These are phyloP conservation scores for Platichthys stellatus DNA, from an alignment of 2,113 vertebrate species.

Conservation along the genomic window DNA sequence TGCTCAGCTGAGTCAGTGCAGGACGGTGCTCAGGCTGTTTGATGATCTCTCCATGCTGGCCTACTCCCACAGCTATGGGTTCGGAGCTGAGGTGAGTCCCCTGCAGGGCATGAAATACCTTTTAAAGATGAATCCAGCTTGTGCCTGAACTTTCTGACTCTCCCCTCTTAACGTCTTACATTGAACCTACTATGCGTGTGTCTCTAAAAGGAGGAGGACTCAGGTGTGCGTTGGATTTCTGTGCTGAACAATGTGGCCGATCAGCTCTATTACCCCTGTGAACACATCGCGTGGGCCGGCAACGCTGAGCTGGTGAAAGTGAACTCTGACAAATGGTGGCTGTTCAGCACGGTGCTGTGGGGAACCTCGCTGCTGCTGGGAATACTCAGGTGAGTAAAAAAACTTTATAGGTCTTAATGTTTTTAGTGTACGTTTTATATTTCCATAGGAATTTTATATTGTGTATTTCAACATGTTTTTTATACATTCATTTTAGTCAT, in stretches of 20 bases:
- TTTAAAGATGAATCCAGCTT: too few relatives aligned
- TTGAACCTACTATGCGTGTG: not conserved
- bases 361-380: conserved; percentile 87
- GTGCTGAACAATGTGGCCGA: conserved; percentile 89
- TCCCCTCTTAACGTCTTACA: too few relatives aligned
- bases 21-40: conserved; percentile 90
- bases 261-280: conserved; percentile 97
- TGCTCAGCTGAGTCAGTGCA: conserved; percentile 89
- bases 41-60: conserved; percentile 91
- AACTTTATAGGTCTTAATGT: too few relatives aligned
- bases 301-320: conserved; percentile 83
- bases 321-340: conserved; percentile 89
- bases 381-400: conserved; percentile 82
- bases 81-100: conserved; percentile 85
- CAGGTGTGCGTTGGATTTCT: conserved; percentile 84
- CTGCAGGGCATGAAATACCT: too few relatives aligned
- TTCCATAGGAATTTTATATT: too few relatives aligned
- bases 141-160: too few relatives aligned
- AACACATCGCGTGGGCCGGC: conserved; percentile 94
- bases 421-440: too few relatives aligned
- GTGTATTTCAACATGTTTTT: too few relatives aligned
- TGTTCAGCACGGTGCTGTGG: conserved; percentile 87
- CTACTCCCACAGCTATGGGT: conserved; percentile 87
- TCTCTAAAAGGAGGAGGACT: conserved; percentile 85
- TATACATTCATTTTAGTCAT: too few relatives aligned